Conservation (phyloP, 64 coral and sea anemone species). For the Catalaphyllia jardinei region DNA sequence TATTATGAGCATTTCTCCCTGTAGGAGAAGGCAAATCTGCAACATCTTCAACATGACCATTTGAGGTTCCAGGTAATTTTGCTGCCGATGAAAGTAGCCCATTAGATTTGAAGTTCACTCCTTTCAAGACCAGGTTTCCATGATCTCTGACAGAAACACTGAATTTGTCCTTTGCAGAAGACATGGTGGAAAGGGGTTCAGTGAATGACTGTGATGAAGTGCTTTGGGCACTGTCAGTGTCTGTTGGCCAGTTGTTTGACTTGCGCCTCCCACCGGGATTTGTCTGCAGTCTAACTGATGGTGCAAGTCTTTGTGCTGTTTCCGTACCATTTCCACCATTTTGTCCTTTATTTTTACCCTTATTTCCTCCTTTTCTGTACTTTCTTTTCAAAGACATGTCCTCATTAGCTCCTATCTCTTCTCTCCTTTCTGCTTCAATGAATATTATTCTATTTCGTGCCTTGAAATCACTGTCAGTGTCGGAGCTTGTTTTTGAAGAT, state of each 20-base stretch:
- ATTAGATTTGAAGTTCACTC: not conserved
- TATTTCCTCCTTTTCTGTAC: constrained; percentile 57
- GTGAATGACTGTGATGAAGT: constrained; percentile 79
- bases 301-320: not conserved
- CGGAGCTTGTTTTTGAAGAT: constrained; percentile 10
- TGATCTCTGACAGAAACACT: constrained; percentile 43
- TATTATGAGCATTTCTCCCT: constrained; percentile 19
- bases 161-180: constrained; percentile 36
- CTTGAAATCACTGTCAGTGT: constrained; percentile 19
- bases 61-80: not conserved
- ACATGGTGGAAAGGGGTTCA: constrained; percentile 53
- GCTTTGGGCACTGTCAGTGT: constrained; percentile 81
- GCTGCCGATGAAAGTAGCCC: constrained; percentile 16
- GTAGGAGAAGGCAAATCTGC: constrained; percentile 13
- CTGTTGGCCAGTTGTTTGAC: constrained; percentile 41
- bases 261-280: constrained; percentile 3
- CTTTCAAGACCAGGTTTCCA: constrained; percentile 14
- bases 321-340: not conserved
- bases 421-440: not conserved
- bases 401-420: constrained; percentile 43
- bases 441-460: constrained; percentile 2
- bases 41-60: constrained; percentile 15
- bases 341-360: constrained; percentile 1
- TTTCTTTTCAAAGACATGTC: constrained; percentile 72
- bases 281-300: constrained; percentile 5